Conservation (phyloP, 2,888 invertebrate genomes). For the Aleiodes testaceus region DNA sequence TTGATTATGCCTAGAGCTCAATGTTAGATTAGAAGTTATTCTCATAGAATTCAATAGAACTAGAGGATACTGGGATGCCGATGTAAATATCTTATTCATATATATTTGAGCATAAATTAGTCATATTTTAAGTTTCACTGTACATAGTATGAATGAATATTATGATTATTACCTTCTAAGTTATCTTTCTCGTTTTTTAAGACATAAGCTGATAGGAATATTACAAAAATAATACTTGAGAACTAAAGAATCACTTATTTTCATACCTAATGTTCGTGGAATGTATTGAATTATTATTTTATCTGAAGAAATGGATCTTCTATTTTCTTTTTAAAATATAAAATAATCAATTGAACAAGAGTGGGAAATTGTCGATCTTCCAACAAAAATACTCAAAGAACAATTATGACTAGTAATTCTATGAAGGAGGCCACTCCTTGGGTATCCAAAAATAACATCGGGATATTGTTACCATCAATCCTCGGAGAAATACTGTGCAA, state of each 20-base stretch:
- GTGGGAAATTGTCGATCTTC: not conserved
- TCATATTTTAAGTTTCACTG: conserved; percentile 20
- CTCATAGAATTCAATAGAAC: not conserved
- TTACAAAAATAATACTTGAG: conserved; percentile 26
- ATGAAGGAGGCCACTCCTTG: conserved; percentile 2
- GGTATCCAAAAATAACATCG: not conserved
- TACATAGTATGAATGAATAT: conserved; percentile 21
- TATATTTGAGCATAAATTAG: conserved; percentile 23
- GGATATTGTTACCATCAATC: conserved; percentile 1
- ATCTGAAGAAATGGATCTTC: not conserved
- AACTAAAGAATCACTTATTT: not conserved
- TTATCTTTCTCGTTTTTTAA: not conserved
- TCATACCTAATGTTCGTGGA: not conserved
- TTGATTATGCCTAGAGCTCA: no score
- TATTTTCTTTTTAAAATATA: not conserved
- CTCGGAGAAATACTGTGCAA: conserved; percentile 47
- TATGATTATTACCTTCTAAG: conserved; percentile 4
- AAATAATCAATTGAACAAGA: not conserved
- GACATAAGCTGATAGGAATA: not conserved
- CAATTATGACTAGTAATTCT: conserved; percentile 29
- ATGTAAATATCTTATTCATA: conserved; percentile 19
- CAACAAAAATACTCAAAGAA: conserved; percentile 5
- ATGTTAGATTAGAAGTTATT: no score
- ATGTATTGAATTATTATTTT: conserved; percentile 5
- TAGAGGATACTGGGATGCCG: not conserved